Percentiles rank a stretch among this genome's conserved stretches.
These are phyloP conservation scores for Melanerpes formicivorus DNA, from an alignment of 2,113 vertebrate genomes.

Conservation along the genomic window DNA sequence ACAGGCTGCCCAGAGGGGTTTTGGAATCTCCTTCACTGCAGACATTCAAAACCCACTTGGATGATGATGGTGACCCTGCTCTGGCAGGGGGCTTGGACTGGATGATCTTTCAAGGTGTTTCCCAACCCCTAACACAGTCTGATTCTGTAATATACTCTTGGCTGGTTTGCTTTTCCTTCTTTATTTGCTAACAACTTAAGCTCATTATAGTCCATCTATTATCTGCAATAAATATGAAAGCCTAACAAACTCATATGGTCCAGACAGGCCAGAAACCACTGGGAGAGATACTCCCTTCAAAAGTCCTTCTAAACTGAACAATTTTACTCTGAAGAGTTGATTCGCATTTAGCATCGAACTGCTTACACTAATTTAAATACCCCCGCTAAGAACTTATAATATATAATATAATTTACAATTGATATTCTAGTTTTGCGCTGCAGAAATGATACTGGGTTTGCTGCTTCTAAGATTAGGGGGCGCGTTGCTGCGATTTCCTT, in stretches of 20 bases:
- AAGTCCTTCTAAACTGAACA: not conserved
- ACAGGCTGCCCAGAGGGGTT: too few relatives aligned
- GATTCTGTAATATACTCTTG: not conserved
- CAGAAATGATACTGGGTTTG: not conserved
- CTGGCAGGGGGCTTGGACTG: too few relatives aligned
- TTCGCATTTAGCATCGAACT: not conserved
- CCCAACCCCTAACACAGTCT: too few relatives aligned
- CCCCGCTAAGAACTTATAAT: not conserved
- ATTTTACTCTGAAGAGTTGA: not conserved
- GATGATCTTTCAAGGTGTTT: too few relatives aligned
- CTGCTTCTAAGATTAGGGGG: not conserved
- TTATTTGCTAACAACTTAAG: not conserved
- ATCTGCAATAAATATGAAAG: not conserved
- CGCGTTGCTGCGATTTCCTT: not conserved
- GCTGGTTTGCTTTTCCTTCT: not conserved
- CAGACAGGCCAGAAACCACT: not conserved
- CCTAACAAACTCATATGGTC: fast-evolving
- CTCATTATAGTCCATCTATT: not conserved
- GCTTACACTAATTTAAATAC: fast-evolving
- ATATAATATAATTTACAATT: not conserved
- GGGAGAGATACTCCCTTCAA: not conserved
- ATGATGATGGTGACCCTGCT: too few relatives aligned
- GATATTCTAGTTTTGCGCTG: not conserved
- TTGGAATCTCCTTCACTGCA: too few relatives aligned
- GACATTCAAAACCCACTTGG: too few relatives aligned